Percentiles rank a stretch among this genome's conserved stretches.
Evolutionary conservation across 1,140 invertebrate species (phyloP).

Genomic region (Dreissena polymorpha): DNA sequence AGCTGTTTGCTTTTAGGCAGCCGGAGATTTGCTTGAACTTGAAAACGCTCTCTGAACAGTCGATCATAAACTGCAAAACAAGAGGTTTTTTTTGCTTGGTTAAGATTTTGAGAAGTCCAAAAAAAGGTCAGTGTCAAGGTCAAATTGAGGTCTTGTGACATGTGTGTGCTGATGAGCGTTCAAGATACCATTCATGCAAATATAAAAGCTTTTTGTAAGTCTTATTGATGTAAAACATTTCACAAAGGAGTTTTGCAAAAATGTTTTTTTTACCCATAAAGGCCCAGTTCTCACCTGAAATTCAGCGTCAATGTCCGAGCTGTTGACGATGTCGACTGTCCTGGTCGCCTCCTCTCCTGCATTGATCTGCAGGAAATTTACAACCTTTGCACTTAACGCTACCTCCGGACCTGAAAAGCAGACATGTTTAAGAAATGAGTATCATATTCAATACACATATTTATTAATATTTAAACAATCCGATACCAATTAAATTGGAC

Average conservation of each 20-base stretch:
- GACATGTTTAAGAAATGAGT: too few species aligned
- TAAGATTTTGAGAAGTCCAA: not conserved
- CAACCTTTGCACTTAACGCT: slow-evolving; percentile 63
- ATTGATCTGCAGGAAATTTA: slow-evolving; percentile 77
- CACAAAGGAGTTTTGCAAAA: too few species aligned
- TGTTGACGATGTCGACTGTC: slow-evolving; percentile 75
- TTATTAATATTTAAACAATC: too few species aligned
- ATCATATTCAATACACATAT: too few species aligned
- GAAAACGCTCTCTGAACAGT: slow-evolving; percentile 77
- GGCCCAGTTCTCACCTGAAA: slow-evolving; percentile 67
- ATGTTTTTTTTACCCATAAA: too few species aligned
- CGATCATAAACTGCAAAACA: slow-evolving; percentile 76
- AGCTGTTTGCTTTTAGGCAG: slow-evolving; percentile 67
- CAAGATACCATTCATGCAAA: too few species aligned
- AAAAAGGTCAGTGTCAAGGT: not conserved
- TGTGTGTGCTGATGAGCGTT: too few species aligned
- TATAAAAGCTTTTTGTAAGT: too few species aligned
- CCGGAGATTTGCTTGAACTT: slow-evolving; percentile 72
- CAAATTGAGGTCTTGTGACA: too few species aligned
- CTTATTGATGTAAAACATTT: too few species aligned
- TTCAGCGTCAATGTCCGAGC: slow-evolving; percentile 72
- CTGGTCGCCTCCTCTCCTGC: slow-evolving; percentile 67
- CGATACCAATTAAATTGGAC: too few species aligned
- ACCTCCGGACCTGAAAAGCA: slow-evolving; percentile 71
- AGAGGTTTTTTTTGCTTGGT: not conserved